These are phyloP conservation scores for Cistogaster globosa DNA, from an alignment of 2,888 invertebrate genomes.

Conservation along the genomic window DNA sequence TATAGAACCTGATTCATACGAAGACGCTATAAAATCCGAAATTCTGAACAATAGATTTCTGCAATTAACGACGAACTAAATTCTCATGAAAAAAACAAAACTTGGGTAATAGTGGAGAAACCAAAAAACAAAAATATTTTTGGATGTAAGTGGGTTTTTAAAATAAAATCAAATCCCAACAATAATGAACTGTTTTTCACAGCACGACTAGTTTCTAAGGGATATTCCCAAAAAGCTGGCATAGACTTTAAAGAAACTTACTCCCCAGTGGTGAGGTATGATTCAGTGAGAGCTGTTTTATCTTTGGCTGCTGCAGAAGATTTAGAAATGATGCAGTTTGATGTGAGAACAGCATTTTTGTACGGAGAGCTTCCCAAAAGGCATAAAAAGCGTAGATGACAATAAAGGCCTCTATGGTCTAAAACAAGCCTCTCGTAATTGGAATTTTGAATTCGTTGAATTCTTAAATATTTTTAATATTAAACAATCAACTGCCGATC, in stretches of 20 bases:
- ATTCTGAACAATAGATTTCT: slow-evolving; percentile 67
- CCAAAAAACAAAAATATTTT: slow-evolving; percentile 61
- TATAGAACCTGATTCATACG: slow-evolving; percentile 64
- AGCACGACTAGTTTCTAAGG: slow-evolving; percentile 68
- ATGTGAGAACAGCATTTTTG: slow-evolving; percentile 71
- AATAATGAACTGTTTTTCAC: slow-evolving; percentile 56
- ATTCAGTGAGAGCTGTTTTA: slow-evolving; percentile 73
- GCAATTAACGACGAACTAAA: slow-evolving; percentile 71
- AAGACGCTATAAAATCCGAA: slow-evolving; percentile 64
- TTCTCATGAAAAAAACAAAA: slow-evolving; percentile 63
- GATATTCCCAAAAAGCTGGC: slow-evolving; percentile 71
- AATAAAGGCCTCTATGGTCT: slow-evolving; percentile 74
- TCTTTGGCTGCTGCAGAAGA: slow-evolving; percentile 65
- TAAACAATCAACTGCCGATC: slow-evolving; percentile 73
- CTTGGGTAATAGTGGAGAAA: slow-evolving; percentile 61
- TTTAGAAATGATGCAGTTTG: slow-evolving; percentile 70
- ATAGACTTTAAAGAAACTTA: slow-evolving; percentile 73
- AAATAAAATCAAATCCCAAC: slow-evolving; percentile 58
- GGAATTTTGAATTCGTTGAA: slow-evolving; percentile 72
- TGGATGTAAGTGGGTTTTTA: slow-evolving; percentile 68
- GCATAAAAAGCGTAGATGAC: slow-evolving; percentile 58
- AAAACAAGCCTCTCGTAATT: slow-evolving; percentile 73
- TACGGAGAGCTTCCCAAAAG: slow-evolving; percentile 70
- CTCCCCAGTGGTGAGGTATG: slow-evolving; percentile 75
- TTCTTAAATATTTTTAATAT: slow-evolving; percentile 71